Percentiles rank a stretch among this genome's conserved stretches.
Evolutionary conservation across 2,797 vertebrate genomes (phyloP).

Genomic region (Malurus leucopterus): DNA sequence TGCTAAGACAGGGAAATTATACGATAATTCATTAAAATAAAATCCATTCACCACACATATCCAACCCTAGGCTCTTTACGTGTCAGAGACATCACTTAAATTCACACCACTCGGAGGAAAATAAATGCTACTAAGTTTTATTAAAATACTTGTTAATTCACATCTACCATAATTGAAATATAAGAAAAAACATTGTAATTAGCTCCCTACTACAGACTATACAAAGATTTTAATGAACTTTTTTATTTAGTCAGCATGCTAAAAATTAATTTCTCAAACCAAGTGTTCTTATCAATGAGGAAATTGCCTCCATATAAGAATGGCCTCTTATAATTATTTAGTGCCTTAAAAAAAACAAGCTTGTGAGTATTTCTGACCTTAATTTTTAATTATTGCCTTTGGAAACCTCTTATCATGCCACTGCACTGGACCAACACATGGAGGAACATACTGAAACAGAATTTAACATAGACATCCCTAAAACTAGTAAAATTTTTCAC

Average conservation of each 20-base stretch:
- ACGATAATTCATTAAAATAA: slow-evolving; percentile 23
- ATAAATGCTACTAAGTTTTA: slow-evolving; percentile 31
- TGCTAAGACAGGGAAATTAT: slow-evolving; percentile 15
- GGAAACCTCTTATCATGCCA: background rate
- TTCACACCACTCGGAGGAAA: slow-evolving; percentile 1
- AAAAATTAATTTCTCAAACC: slow-evolving; percentile 60
- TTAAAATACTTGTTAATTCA: slow-evolving; percentile 24
- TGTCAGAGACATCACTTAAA: background rate
- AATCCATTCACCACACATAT: slow-evolving; percentile 30
- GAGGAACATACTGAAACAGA: background rate
- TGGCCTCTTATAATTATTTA: background rate
- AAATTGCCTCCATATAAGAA: slow-evolving; percentile 5
- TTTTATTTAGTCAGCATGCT: slow-evolving; percentile 44
- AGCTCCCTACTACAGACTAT: background rate
- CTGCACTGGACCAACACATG: background rate
- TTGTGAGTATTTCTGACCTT: slow-evolving; percentile 13
- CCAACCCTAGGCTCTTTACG: background rate
- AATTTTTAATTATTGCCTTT: background rate
- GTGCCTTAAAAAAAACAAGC: background rate
- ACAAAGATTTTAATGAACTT: slow-evolving; percentile 51
- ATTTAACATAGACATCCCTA: background rate
- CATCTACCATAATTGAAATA: slow-evolving; percentile 35
- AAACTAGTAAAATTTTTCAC: background rate
- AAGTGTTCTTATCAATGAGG: slow-evolving; percentile 42
- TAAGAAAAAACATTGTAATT: slow-evolving; percentile 34